Evolutionary conservation across 2,113 vertebrate species (phyloP).

Genomic region (Tenebrosternarchus preto): DNA sequence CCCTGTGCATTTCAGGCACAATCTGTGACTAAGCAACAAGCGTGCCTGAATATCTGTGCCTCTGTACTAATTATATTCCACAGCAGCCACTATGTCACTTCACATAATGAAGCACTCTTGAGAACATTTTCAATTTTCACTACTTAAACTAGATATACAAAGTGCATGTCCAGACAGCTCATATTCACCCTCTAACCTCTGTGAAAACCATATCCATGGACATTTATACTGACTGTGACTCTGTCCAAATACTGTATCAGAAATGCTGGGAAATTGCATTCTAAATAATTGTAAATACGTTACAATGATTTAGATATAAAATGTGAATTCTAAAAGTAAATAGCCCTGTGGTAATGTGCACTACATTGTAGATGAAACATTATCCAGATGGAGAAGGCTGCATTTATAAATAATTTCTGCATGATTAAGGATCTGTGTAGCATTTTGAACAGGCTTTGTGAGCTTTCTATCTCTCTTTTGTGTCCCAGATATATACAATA

Average conservation of each 20-base stretch:
- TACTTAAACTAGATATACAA: neutral
- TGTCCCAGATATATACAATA: too few relatives aligned
- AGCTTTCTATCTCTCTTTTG: neutral
- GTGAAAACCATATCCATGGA: neutral
- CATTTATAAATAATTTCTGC: neutral
- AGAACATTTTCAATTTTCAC: neutral
- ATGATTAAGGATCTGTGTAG: neutral
- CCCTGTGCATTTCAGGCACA: neutral
- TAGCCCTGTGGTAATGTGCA: neutral
- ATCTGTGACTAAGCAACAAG: neutral
- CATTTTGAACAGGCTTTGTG: neutral
- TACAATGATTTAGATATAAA: neutral
- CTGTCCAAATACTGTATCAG: neutral
- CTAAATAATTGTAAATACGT: too few relatives aligned
- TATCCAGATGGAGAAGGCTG: neutral
- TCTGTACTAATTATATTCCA: neutral
- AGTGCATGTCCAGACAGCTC: slow-evolving; percentile 1
- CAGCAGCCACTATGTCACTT: neutral
- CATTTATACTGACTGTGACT: neutral
- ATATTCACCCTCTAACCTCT: neutral
- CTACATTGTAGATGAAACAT: neutral
- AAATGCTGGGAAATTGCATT: neutral
- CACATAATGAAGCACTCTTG: slow-evolving; percentile 8
- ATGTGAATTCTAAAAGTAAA: neutral
- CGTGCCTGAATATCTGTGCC: neutral